phyloP scores from a whole-genome alignment of 2,113 vertebrate genomes.

The Cryptoleucopteryx plumbea region DNA sequence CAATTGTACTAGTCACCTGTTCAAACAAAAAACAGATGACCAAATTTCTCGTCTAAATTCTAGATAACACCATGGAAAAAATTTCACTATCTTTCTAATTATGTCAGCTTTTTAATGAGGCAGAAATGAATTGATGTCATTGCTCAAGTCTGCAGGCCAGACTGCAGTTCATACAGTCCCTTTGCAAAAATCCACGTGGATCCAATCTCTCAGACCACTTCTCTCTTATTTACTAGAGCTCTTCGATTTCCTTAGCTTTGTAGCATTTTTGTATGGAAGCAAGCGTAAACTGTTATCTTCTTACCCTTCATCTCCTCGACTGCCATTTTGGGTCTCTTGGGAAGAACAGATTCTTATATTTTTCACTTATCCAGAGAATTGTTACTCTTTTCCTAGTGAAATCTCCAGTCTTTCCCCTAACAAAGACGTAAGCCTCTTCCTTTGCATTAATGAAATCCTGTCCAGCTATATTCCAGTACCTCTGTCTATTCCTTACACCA shows the following conservation, averaged over 20 bases:
- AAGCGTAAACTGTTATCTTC: background rate
- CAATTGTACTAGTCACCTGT: background rate
- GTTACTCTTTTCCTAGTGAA: constrained; percentile 28
- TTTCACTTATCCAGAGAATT: constrained; percentile 55
- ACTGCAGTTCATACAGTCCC: background rate
- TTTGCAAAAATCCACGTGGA: background rate
- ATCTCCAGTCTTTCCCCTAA: background rate
- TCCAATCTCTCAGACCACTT: background rate
- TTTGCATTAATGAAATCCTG: constrained; percentile 15
- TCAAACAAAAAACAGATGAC: background rate
- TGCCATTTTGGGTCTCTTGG: constrained; percentile 8
- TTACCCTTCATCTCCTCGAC: background rate
- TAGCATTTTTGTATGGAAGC: background rate
- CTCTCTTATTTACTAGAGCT: background rate
- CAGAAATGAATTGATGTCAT: background rate
- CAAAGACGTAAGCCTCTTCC: constrained; percentile 9
- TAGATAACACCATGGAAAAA: background rate
- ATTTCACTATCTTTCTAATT: background rate
- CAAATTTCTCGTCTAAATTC: background rate
- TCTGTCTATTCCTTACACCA: background rate
- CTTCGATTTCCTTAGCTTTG: background rate
- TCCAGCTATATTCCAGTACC: background rate
- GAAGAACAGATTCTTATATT: constrained; percentile 8
- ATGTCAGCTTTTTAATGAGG: background rate
- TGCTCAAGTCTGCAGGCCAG: background rate